Evolutionary conservation across 2,113 vertebrate species (phyloP), one percentile per base, ranked within the genome.

Genomic region (Hydrochoerus hydrochaeris): DNA sequence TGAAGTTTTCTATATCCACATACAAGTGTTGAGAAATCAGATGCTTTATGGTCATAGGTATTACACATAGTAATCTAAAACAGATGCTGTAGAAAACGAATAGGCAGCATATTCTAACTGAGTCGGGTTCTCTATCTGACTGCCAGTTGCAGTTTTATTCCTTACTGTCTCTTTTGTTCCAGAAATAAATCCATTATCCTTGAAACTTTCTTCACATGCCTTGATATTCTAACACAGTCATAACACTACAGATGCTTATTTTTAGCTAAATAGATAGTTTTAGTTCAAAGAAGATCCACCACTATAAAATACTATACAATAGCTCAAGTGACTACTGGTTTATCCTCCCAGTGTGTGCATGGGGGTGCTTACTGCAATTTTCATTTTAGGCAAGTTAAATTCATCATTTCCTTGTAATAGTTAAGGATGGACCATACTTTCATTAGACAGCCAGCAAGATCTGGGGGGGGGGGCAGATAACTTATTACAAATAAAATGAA

Each of bases 171-270:
- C 86, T 94, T 93, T 88, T 92, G 77, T 97, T 96, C 60, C 44
- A 97, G 65, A 96, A 97, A 96, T 96, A 97, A 93, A 94, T 58
- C 88, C n/a, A 96, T 35, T 92, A 57, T 89, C 73, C 91, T 75
- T 89, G 71, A 97, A 94, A 89, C 28, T 30, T 95, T 95, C 90
- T 78, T 78, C 85, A 80, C 30, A 86, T 9, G 67, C 22, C 11
- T 80, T 86, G 35, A 94, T 80, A 63, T 75, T 94, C 90, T 80
- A 97, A 89, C n/a, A 91, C 16, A 91, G n/a, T 84, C 73, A 46
- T 89, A 86, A 96, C 0, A 92, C 71, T 85, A 65, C 38, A 82
- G 24, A 94, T 96, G 85, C 82, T 92, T 96, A 94, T 69, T 97
- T 78, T 97, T 92, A 95, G 49, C 54, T 88, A 80, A 85, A 75